Evolutionary conservation across 2,113 vertebrate genomes (phyloP), one percentile per base, ranked within the genome.

Genomic region (Halcyon senegalensis): DNA sequence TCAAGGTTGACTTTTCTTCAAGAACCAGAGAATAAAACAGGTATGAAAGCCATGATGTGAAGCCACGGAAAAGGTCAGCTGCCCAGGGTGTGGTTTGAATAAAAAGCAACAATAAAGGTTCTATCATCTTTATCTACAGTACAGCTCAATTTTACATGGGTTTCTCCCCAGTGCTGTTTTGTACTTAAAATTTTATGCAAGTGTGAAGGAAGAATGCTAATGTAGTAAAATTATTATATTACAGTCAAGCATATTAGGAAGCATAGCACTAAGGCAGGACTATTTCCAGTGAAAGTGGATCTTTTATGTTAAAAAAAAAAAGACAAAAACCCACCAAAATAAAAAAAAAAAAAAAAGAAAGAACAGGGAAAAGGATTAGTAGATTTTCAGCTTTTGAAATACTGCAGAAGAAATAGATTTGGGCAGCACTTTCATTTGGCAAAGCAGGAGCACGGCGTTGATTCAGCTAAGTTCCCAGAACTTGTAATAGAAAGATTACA

Each of bases 201-300:
- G 69, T 66, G 88, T 73, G 75, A 96, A 93, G 48, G 33, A 93
- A 89, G 46, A 93, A 68, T 8, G 33, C 5, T 83, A 70, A 58
- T 39, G 16, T 17, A 81, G 73, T 70, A 78, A 96, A 97, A 93
- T 78, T 70, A 53, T 85, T 97, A 83, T 70, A 80, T 68, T 81
- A 76, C 63, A 59, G 78, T 67, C 78, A 87, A 75, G 46, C 48
- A 76, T 90, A 89, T 64, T 80, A 78, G 76, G 50, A 94, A 77
- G 77, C 64, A 92, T 13, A 79, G 43, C 27, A 80, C 50, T 70
- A 85, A 21, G 16, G 43, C 16, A 85, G 77, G 14, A 23, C 28
- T 94, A 83, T 55, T 53, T 63, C 76, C 60, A 91, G 58, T 35
- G 94, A 94, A 95, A 74, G 55, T 43, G 24, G 44, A 84, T 55